Evolutionary conservation across 1,140 invertebrate species (phyloP).

Genomic region (Drosophila ananassae): DNA sequence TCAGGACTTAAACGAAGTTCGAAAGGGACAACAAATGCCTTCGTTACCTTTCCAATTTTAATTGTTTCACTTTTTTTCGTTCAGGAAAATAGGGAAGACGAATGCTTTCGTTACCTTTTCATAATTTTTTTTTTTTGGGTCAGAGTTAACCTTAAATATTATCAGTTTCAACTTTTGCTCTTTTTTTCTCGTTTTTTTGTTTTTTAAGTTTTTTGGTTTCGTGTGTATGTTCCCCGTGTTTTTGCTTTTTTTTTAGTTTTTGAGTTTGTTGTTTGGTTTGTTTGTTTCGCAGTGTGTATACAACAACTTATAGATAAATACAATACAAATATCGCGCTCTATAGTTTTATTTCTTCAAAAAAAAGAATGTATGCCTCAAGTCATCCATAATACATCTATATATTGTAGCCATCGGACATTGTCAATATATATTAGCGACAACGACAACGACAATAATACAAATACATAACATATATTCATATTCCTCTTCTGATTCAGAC

Average conservation of each 20-base stretch:
- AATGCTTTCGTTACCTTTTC: constrained; percentile 28
- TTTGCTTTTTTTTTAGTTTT: constrained; percentile 21
- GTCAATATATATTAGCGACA: constrained; percentile 44
- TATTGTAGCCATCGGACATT: constrained; percentile 63
- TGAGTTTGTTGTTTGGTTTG: constrained; percentile 38
- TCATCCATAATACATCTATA: constrained; percentile 77
- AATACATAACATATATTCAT: constrained; percentile 73
- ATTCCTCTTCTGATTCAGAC: constrained; percentile 45
- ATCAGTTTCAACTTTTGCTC: constrained; percentile 74
- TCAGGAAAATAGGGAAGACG: neutral
- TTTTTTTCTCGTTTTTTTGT: constrained; percentile 57
- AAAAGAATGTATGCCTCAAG: constrained; percentile 78
- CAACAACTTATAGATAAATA: constrained; percentile 79
- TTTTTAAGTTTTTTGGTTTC: constrained; percentile 42
- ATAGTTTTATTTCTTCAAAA: constrained; percentile 79
- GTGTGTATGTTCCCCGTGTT: constrained; percentile 28
- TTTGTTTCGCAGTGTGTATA: constrained; percentile 53
- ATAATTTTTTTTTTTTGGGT: constrained; percentile 43
- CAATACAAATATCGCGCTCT: constrained; percentile 80
- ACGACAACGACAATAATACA: constrained; percentile 68
- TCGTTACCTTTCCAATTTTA: neutral
- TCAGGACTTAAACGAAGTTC: constrained; percentile 32
- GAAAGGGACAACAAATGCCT: constrained; percentile 21
- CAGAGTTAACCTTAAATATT: constrained; percentile 67
- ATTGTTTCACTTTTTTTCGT: neutral